These are phyloP conservation scores for Parotocinclus haroldoi DNA, from an alignment of 2,797 vertebrate genomes.

Conservation along the genomic window DNA sequence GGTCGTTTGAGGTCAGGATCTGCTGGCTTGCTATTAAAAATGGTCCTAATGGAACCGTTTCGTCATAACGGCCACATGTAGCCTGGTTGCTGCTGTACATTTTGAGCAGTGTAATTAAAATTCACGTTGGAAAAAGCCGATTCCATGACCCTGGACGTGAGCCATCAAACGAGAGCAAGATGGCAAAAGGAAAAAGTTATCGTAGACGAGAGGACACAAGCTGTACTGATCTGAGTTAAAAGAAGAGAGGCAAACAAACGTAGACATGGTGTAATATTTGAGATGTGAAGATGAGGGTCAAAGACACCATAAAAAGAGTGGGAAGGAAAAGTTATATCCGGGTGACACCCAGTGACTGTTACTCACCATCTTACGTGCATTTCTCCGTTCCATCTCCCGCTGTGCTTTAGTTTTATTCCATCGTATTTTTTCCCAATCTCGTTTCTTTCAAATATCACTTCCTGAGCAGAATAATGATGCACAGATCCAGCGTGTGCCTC, in stretches of 20 bases:
- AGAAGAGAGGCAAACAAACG: background rate
- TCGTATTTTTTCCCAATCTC: background rate
- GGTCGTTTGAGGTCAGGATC: background rate
- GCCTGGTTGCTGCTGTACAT: conserved; percentile 6
- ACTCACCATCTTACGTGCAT: background rate
- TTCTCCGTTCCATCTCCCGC: background rate
- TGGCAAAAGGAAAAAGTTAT: background rate
- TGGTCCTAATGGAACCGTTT: conserved; percentile 5
- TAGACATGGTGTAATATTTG: conserved; percentile 19
- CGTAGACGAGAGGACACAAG: conserved; percentile 6
- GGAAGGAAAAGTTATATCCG: background rate
- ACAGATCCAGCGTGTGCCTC: conserved; percentile 11
- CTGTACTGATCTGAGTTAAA: conserved; percentile 14
- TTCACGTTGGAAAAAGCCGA: conserved; percentile 3
- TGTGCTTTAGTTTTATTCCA: background rate
- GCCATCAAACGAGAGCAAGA: background rate
- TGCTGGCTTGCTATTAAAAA: background rate
- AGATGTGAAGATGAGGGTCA: conserved; percentile 1
- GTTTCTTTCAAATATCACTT: conserved; percentile 1
- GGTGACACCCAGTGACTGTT: background rate
- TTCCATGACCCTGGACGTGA: conserved; percentile 10
- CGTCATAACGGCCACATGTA: background rate
- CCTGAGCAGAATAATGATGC: conserved; percentile 21
- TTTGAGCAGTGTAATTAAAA: conserved; percentile 3
- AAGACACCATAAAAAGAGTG: background rate